A percentile compares a stretch with the other conserved stretches of the same genome.
Evolutionary conservation across 2,113 vertebrate genomes (phyloP).

Genomic region (Sylvia atricapilla): DNA sequence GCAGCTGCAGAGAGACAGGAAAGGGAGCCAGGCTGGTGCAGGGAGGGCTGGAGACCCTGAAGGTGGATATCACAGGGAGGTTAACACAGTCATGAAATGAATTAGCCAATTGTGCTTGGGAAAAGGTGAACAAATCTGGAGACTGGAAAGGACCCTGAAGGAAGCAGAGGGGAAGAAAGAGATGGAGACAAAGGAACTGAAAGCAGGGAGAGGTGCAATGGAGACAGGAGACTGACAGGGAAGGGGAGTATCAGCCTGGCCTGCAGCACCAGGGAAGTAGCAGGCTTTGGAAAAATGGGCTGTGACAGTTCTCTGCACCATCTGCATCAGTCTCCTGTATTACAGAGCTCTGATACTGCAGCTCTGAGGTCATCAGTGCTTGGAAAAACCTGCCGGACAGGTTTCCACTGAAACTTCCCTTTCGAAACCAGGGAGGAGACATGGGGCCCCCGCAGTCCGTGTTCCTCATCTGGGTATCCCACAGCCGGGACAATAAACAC

Average conservation of each 20-base stretch:
- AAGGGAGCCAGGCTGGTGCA: not conserved
- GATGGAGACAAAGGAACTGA: not conserved
- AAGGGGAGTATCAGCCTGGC: not conserved
- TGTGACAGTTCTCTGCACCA: rapidly evolving
- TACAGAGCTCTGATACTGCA: not conserved
- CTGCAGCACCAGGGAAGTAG: not conserved
- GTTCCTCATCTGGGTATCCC: not conserved
- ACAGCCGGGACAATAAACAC: not conserved
- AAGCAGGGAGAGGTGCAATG: not conserved
- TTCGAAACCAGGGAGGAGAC: not conserved
- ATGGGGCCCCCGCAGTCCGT: not conserved
- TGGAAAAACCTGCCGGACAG: not conserved
- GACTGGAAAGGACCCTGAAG: not conserved
- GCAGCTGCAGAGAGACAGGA: not conserved
- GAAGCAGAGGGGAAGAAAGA: not conserved
- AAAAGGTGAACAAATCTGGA: not conserved
- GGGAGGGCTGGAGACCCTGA: not conserved
- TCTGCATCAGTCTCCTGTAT: not conserved
- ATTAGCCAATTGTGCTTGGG: rapidly evolving
- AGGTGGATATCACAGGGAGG: not conserved
- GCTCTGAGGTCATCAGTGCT: not conserved
- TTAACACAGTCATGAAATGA: rapidly evolving
- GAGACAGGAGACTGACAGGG: not conserved
- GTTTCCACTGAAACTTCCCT: constrained; percentile 44
- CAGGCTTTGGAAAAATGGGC: not conserved